phyloP scores from a whole-genome alignment of 2,888 invertebrate species.

The Rutpela maculata region DNA sequence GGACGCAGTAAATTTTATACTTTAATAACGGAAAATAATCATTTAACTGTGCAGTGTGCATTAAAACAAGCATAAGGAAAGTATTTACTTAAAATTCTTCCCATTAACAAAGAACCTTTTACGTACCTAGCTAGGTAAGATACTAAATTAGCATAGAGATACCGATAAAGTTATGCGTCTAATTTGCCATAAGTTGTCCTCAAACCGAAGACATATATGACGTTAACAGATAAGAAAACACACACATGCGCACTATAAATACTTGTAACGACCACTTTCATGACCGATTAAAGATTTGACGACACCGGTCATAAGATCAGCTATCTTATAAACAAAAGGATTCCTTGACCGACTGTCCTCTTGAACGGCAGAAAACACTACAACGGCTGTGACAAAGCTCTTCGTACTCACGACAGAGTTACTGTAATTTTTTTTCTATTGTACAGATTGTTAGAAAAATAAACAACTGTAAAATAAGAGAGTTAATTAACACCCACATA shows the following conservation, averaged over 20 bases:
- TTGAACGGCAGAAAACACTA: neutral
- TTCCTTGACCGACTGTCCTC: constrained; percentile 25
- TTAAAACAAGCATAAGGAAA: neutral
- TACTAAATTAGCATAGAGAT: constrained; percentile 49
- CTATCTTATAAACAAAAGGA: constrained; percentile 35
- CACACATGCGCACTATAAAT: constrained; percentile 59
- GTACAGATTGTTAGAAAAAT: neutral
- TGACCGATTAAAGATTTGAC: constrained; percentile 56
- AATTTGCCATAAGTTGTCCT: constrained; percentile 60
- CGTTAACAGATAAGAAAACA: constrained; percentile 62
- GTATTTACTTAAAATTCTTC: neutral
- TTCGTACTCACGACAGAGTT: neutral
- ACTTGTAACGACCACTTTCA: constrained; percentile 58
- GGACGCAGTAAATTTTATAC: neutral
- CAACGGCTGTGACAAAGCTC: constrained; percentile 19
- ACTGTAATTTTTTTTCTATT: neutral
- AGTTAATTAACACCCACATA: too few relatives aligned
- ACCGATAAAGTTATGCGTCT: constrained; percentile 53
- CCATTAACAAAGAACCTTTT: constrained; percentile 21
- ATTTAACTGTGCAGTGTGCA: neutral
- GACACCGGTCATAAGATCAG: constrained; percentile 45
- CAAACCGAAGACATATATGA: constrained; percentile 55
- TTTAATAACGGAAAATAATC: neutral
- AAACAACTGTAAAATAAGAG: neutral
- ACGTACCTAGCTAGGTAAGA: constrained; percentile 9